Evolutionary conservation across 1,140 invertebrate species (phyloP), one percentile per base, ranked within the genome.

Genomic region (Idris sp.): DNA sequence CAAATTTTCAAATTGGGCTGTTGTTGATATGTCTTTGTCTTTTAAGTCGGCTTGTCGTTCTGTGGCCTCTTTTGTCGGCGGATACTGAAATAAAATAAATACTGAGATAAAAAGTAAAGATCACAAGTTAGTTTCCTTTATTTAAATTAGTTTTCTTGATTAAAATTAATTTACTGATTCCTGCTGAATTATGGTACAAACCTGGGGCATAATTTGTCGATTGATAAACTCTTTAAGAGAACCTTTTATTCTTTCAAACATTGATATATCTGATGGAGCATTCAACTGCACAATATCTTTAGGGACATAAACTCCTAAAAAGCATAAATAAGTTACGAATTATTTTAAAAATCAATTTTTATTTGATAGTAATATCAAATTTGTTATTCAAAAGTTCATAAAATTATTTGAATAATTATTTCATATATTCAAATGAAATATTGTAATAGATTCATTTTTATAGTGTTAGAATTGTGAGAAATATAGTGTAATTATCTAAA

Each of bases 241-340:
- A 43, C 81, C 84, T 78, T 88, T 88, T 0, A 88, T 49, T 69
- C 81, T 79, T 67, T 88, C 87, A 36, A 88, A 85, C 51, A 87
- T 77, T 38, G 87, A 86, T 56, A 82, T 49, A 48, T 86, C 82
- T 16, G 79, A 80, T 10, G 85, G 84, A 16, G 85, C 82, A 79
- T 87, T 85, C 15, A 86, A 62, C 44, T 84, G 81, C 16, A 78
- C 71, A 56, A 84, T 79, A 41, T 86, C 84, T 65, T 82, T 81
- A 14, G 69, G 56, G 31, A 72, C 41, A 54, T 79, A 83, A 51
- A 80, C 79, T 11, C 84, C 84, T 87, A 43, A 16, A 74, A 43
- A 67, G 49, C 0, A 53, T 8, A 10, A 26, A 26, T 19, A 33
- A 4, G n/a, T 10, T 33, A 28, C n/a, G n/a, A n/a, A n/a, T n/a